Percentiles rank a stretch among this genome's conserved stretches.
These are phyloP conservation scores for Epinephelus malabaricus DNA, from an alignment of 2,797 vertebrate species.

Conservation along the genomic window DNA sequence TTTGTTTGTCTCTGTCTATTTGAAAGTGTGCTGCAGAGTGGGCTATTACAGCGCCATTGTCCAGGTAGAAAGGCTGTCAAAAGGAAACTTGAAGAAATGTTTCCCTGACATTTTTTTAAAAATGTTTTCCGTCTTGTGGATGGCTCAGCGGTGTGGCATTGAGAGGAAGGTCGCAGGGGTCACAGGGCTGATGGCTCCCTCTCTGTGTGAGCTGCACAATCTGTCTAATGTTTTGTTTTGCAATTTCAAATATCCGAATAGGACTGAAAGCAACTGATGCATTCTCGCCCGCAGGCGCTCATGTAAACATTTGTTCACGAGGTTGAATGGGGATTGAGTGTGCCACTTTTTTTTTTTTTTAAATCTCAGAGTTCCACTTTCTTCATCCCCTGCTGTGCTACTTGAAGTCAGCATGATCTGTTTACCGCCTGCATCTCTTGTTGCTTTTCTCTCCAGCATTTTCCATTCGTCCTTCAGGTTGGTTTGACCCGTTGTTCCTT, in stretches of 20 bases:
- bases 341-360: neutral
- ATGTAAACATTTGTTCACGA: constrained; percentile 31
- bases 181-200: neutral
- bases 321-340: constrained; percentile 27
- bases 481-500: constrained; percentile 23
- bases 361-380: constrained; percentile 15
- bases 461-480: constrained; percentile 14
- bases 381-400: neutral
- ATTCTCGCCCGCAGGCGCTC: neutral
- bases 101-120: constrained; percentile 3
- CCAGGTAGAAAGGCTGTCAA: constrained; percentile 17
- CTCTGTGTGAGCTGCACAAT: neutral
- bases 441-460: constrained; percentile 6
- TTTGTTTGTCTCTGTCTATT: constrained; percentile 14
- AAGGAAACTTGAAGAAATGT: constrained; percentile 11
- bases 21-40: constrained; percentile 19
- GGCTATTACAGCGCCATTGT: constrained; percentile 33
- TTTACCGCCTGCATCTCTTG: constrained; percentile 8
- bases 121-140: constrained; percentile 9
- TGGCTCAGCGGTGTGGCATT: neutral
- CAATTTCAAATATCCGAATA: constrained; percentile 33
- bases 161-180: constrained; percentile 26
- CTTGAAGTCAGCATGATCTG: constrained; percentile 15
- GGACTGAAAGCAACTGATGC: constrained; percentile 24
- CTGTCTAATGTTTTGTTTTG: neutral